phyloP scores from a whole-genome alignment of 2,113 vertebrate species.

The Oenanthe melanoleuca region DNA sequence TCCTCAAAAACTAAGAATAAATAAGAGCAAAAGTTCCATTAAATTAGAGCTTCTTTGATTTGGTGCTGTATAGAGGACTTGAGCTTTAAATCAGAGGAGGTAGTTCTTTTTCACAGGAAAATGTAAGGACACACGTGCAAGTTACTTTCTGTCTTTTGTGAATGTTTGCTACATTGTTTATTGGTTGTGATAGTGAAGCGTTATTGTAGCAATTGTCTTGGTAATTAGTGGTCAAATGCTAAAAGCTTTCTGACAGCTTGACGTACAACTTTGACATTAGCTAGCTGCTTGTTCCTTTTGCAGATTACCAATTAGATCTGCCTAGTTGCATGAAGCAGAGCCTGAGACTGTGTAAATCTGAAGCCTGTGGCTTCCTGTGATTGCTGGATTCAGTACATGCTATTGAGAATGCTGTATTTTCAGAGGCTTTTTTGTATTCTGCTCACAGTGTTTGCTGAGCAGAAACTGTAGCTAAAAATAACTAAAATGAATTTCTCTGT shows the following conservation, averaged over 20 bases:
- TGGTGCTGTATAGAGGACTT: not conserved
- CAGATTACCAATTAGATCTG: not conserved
- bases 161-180: not conserved
- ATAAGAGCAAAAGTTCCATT: not conserved
- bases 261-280: not conserved
- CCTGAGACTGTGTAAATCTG: conserved; percentile 46
- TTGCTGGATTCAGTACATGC: conserved; percentile 76
- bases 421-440: conserved; percentile 20
- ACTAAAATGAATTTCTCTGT: conserved; percentile 55
- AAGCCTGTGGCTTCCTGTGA: conserved; percentile 74
- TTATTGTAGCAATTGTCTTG: not conserved
- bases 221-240: not conserved
- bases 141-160: not conserved
- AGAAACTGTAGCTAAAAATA: conserved; percentile 61
- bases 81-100: not conserved
- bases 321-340: not conserved
- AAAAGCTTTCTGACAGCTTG: conserved; percentile 12
- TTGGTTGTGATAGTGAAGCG: not conserved
- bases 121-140: not conserved
- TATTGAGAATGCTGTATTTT: conserved; percentile 6
- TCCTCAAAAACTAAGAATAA: not conserved
- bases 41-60: not conserved
- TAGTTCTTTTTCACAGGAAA: not conserved
- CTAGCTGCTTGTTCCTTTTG: not conserved
- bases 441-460: conserved; percentile 19